These are phyloP conservation scores for Sitophilus oryzae DNA, from an alignment of 1,140 invertebrate genomes.

Conservation along the genomic window DNA sequence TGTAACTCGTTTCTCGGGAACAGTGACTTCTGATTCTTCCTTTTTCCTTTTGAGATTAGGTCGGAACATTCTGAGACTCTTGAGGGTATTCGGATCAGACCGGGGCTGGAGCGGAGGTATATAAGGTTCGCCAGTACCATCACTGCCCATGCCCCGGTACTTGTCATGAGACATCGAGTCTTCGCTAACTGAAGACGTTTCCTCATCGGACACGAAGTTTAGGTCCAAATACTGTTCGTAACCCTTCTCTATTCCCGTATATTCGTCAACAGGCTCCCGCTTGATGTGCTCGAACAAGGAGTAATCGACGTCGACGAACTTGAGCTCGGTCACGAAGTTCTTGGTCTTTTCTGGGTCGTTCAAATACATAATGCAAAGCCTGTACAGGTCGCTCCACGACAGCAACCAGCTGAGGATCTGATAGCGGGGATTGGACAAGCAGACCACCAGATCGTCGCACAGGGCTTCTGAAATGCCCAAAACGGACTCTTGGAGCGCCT, in stretches of 20 bases:
- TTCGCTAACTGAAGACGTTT: conserved; percentile 22
- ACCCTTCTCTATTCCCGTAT: conserved; percentile 52
- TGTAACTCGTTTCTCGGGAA: not conserved
- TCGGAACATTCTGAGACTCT: conserved; percentile 52
- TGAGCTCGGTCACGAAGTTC: conserved; percentile 55
- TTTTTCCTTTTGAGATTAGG: conserved; percentile 36
- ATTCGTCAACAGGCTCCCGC: conserved; percentile 46
- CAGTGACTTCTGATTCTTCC: conserved; percentile 1
- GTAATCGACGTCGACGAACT: conserved; percentile 61
- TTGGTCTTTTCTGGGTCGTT: conserved; percentile 54
- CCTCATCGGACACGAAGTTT: conserved; percentile 29
- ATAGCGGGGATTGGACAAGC: conserved; percentile 56
- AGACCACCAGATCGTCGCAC: conserved; percentile 56
- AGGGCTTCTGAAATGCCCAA: conserved; percentile 54
- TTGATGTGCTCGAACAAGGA: conserved; percentile 54
- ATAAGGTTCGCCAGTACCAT: conserved; percentile 26
- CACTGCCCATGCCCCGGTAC: conserved; percentile 26
- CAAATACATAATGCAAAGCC: conserved; percentile 54
- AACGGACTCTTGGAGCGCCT: conserved; percentile 42
- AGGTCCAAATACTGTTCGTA: conserved; percentile 48
- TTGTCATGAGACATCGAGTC: conserved; percentile 29
- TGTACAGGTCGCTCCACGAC: conserved; percentile 53
- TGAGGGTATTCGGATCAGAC: conserved; percentile 52
- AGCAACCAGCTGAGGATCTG: conserved; percentile 57
- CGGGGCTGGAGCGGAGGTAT: conserved; percentile 22